Conservation (phyloP, 2,113 vertebrate genomes). For the Hyperopisus bebe region DNA sequence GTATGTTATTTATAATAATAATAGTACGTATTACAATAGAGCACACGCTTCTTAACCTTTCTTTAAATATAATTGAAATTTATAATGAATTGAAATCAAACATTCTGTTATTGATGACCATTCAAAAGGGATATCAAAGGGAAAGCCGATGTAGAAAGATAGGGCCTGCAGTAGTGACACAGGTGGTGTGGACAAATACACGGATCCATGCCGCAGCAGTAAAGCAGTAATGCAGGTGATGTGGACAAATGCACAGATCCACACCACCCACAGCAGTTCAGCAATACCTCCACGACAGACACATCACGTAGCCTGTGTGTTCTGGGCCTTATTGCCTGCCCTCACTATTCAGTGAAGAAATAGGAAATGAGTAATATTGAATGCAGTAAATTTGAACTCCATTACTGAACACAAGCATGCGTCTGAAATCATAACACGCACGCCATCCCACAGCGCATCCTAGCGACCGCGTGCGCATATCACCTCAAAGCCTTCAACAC, state of each 20-base stretch:
- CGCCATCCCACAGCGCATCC: neutral
- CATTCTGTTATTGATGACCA: neutral
- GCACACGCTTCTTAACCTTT: neutral
- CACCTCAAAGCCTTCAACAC: neutral
- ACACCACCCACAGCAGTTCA: neutral
- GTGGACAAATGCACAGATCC: neutral
- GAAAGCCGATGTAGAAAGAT: neutral
- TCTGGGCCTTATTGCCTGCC: neutral
- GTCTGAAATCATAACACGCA: neutral
- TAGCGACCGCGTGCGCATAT: neutral
- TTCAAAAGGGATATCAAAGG: no score
- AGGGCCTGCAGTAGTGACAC: neutral
- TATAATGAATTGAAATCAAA: neutral
- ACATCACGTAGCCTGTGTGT: neutral
- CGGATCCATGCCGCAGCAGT: neutral
- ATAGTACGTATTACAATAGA: neutral
- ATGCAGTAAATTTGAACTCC: neutral
- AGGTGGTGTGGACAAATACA: neutral
- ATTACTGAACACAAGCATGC: neutral
- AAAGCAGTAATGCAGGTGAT: neutral
- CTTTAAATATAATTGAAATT: neutral
- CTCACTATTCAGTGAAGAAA: neutral
- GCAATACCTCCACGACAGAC: neutral
- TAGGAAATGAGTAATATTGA: neutral
- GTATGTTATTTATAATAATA: neutral